Evolutionary conservation across 2,797 vertebrate genomes (phyloP), one percentile per base, ranked within the genome.

Genomic region (Synanceia verrucosa): DNA sequence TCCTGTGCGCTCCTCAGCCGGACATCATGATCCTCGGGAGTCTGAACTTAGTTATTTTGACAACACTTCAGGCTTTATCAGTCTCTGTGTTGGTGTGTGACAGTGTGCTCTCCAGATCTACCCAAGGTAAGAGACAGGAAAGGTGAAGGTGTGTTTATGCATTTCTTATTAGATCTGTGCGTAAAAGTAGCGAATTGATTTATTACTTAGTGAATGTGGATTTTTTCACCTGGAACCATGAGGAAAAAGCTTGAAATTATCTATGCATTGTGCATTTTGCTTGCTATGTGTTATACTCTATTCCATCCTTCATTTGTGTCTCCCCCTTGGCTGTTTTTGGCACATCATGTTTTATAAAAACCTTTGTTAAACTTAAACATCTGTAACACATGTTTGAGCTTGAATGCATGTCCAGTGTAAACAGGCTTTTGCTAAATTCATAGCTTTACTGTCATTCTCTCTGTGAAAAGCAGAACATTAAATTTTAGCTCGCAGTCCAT

Each of bases 21-120:
- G 94, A 92, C 92, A 96, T 46, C 91, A 95, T 95, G 94, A 89
- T 72, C 86, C 81, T 78, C 84, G 72, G 86, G 71, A 79, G 80
- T 50, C 75, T 86, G 82, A 92, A 89, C 83, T 92, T 92, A 66
- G 84, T 79, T 9, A 63, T 93, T 79, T 13, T 92, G 84, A 80
- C 88, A 63, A 83, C 86, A 52, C 87, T 95, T 63, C 86, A 84
- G 69, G 83, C 86, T 77, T 67, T 91, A 7, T 82, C 53, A n/a
- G 60, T 89, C 51, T 73, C 88, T 9, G 12, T 86, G 4, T 71
- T 59, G 68, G 78, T 70, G 73, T 61, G 88, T 68, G 84, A 81
- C 81, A 65, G 67, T 23, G 61, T 62, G 66, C 56, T 69, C 66
- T 56, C 77, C 68, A 73, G 29, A 73, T 68, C 87, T 66, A 55